Percentiles rank a stretch among this genome's conserved stretches.
Conservation (phyloP, 2,797 vertebrate species). For the Coluber constrictor region DNA sequence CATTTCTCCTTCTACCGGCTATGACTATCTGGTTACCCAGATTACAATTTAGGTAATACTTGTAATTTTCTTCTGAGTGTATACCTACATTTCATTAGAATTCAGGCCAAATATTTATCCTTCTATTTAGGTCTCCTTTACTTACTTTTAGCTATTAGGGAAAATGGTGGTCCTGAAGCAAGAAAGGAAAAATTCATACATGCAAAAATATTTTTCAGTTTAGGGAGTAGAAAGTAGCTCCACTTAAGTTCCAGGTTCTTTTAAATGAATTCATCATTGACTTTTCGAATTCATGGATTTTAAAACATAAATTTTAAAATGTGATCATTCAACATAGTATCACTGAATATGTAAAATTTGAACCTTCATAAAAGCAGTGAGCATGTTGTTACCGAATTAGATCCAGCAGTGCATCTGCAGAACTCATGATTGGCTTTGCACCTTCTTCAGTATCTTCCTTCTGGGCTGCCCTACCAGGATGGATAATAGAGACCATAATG, state of each 20-base stretch:
- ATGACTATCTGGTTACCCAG: background rate
- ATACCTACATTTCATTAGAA: background rate
- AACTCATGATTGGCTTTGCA: slow-evolving; percentile 90
- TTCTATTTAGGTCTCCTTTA: background rate
- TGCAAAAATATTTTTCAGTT: background rate
- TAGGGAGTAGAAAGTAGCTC: too few species aligned
- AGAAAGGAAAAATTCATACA: background rate
- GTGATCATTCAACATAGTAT: background rate
- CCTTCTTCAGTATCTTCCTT: slow-evolving; percentile 88
- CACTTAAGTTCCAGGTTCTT: background rate
- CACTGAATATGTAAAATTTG: slow-evolving; percentile 6
- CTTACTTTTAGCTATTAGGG: background rate
- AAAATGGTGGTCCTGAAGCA: background rate
- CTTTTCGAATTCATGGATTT: background rate
- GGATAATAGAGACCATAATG: slow-evolving; percentile 93
- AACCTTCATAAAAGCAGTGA: slow-evolving; percentile 31
- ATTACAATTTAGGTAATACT: background rate
- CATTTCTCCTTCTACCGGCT: background rate
- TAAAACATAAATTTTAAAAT: slow-evolving; percentile 16
- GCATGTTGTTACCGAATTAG: slow-evolving; percentile 83
- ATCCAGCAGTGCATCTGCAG: slow-evolving; percentile 91
- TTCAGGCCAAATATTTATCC: background rate
- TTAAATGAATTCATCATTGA: background rate
- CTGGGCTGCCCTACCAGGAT: slow-evolving; percentile 90
- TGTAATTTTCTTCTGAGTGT: background rate